Base-by-base conservation (phyloP, 2,888 invertebrate species). In the Tenthredo distinguenda region DNA sequence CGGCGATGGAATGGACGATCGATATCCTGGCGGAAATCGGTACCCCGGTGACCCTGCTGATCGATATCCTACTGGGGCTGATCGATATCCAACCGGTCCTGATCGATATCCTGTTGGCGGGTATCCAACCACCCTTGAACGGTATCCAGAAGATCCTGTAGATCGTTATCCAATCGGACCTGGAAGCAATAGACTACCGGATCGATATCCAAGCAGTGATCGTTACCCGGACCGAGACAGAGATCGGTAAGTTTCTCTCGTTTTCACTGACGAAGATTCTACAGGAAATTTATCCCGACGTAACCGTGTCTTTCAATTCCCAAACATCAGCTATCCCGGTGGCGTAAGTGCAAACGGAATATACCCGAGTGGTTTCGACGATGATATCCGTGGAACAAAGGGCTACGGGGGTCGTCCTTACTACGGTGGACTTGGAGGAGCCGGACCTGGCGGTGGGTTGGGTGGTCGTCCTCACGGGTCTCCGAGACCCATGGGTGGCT, bases 181-280 rank as follows among this genome's bases (percentile, higher is more conserved):
- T 18, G 91, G 89, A n/a, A 93, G 94, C 87, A 90, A 90, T 40
- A 88, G 90, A 88, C 93, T 94, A 89, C 94, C 94, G 91, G 95
- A 95, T 89, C 94, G 95, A 92, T 95, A 95, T 94, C 95, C 95
- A 2, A 71, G 84, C 55, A 89, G 88, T 81, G 93, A 93, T 74
- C 94, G 95, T 92, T 95, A 95, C 94, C 95, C 95, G 1, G 77
- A 84, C 43, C 90, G 88, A 76, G 93, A 93, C 71, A 89, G 93
- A 82, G 93, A 91, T 87, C 92, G 83, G 83, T 83, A 47, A 47
- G 83, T 83, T 4, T 62, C 26, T 47, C 15, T 55, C 6, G 34
- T 31, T 55, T 55, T 7, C 2, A n/a, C 6, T n/a, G 6, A 7
- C 2, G 55, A 55, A n/a, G 7, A 55, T 10, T 55, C n/a, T n/a